Base-by-base conservation (phyloP, 2,888 invertebrate species). In the Drosophila rellima region DNA sequence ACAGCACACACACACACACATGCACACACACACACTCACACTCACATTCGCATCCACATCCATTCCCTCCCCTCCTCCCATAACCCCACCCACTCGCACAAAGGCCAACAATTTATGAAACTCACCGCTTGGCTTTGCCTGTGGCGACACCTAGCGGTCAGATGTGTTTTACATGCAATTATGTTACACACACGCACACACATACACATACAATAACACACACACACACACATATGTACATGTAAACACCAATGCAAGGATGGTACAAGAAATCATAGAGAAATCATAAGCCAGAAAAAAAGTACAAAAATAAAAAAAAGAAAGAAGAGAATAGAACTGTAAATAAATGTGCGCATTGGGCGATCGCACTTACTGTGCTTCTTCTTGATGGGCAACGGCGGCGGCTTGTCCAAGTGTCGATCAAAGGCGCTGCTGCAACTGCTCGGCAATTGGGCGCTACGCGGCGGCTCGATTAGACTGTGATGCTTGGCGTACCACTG, bases 351-450 rank as follows among this genome's bases (percentile, higher is more conserved):
- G 75, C 78, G 65, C 68, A 64, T 61, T 66, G 60, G 59, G 62
- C 67, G 57, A 69, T 68, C 65, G 89, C 93, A 96, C 98, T 97
- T 95, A 98, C 98, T 98, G 94, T 98, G 97, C 93, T 96, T 96
- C 93, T 98, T 98, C 94, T 98, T 98, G 47, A 96, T 95, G 42
- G 98, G 98, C 77, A 98, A 93, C 52, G 98, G 98, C 71, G 98
- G 98, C 73, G 98, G 97, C 90, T 95, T 94, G 82, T 95, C 95
- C 82, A 95, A 94, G 72, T 91, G 93, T 0, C 90, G 82, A 44
- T 90, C 91, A 11, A 84, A 75, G 20, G 68, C 75, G 56, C 67
- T 62, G 63, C 76, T 69, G 61, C 76, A 71, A 60, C 91, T 90
- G 37, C 79, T 86, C n/a, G 78, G 82, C 57, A 88, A 47, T 31